Conservation (phyloP, 2,113 vertebrate genomes). For the Agapornis roseicollis region DNA sequence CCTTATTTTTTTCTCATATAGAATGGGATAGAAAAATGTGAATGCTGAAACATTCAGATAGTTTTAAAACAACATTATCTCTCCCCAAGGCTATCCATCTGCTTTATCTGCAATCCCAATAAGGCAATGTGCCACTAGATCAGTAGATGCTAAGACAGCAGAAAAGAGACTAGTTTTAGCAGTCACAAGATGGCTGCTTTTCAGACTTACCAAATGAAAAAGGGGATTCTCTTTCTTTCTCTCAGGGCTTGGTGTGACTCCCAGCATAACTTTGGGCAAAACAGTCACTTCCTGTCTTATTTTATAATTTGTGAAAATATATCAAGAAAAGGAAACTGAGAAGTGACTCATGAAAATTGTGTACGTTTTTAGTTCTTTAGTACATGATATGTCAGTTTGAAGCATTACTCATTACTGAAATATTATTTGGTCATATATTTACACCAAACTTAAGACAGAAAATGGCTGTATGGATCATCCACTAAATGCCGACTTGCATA, state of each 20-base stretch:
- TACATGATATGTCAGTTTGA: not conserved
- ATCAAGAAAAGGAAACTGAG: not conserved
- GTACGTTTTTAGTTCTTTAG: not conserved
- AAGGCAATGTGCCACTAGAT: not conserved
- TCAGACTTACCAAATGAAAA: not conserved
- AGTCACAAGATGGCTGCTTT: not conserved
- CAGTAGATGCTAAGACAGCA: not conserved
- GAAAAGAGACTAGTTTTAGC: not conserved
- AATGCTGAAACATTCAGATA: not conserved
- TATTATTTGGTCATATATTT: not conserved
- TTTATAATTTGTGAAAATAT: not conserved
- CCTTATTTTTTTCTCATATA: not conserved
- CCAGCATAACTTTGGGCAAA: not conserved
- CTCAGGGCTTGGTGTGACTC: not conserved
- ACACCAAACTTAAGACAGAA: not conserved
- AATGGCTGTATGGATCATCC: not conserved
- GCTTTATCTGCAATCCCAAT: not conserved
- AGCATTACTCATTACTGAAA: not conserved
- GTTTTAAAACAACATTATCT: not conserved
- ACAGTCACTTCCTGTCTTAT: not conserved
- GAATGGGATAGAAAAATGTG: not conserved
- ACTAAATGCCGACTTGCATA: not conserved
- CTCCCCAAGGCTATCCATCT: not conserved
- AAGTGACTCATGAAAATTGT: not conserved
- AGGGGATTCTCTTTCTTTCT: not conserved